A percentile compares a stretch with the other conserved stretches of the same genome.
Conservation (phyloP, 2,113 vertebrate species). For the Hirundichthys speculiger region DNA sequence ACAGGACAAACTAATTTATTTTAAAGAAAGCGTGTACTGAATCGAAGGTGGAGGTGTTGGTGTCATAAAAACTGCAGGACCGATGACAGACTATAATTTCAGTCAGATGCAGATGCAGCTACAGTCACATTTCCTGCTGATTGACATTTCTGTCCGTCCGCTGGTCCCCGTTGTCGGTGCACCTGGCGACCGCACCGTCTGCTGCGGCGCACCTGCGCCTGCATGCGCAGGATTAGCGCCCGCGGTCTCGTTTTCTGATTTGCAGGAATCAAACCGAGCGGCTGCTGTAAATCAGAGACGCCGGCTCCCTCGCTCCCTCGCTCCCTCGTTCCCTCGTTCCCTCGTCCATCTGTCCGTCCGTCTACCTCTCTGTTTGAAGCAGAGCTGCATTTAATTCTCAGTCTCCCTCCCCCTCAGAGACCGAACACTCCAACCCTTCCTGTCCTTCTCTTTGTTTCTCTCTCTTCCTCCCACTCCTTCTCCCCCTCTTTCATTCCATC, state of each 20-base stretch:
- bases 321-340: conserved; percentile 12
- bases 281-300: conserved; percentile 20
- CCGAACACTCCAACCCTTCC: conserved; percentile 58
- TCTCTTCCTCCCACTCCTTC: conserved; percentile 70
- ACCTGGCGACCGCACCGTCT: too few relatives aligned
- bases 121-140: too few relatives aligned
- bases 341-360: too few relatives aligned
- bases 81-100: too few relatives aligned
- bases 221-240: conserved; percentile 11
- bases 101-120: too few relatives aligned
- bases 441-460: conserved; percentile 69
- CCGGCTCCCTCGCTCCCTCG: conserved; percentile 1
- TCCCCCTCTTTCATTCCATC: conserved; percentile 67
- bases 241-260: conserved; percentile 44
- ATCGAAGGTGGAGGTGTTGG: too few relatives aligned
- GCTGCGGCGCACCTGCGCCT: conserved; percentile 2
- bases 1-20: too few relatives aligned
- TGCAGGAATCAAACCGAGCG: conserved; percentile 52
- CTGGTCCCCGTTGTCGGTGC: too few relatives aligned
- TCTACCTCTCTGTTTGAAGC: conserved; percentile 57
- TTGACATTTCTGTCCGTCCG: too few relatives aligned
- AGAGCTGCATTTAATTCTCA: conserved; percentile 59
- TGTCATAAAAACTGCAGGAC: too few relatives aligned
- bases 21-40: too few relatives aligned
- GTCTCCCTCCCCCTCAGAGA: conserved; percentile 66